Evolutionary conservation across 1,140 invertebrate species (phyloP).

Genomic region (Araneus ventricosus): DNA sequence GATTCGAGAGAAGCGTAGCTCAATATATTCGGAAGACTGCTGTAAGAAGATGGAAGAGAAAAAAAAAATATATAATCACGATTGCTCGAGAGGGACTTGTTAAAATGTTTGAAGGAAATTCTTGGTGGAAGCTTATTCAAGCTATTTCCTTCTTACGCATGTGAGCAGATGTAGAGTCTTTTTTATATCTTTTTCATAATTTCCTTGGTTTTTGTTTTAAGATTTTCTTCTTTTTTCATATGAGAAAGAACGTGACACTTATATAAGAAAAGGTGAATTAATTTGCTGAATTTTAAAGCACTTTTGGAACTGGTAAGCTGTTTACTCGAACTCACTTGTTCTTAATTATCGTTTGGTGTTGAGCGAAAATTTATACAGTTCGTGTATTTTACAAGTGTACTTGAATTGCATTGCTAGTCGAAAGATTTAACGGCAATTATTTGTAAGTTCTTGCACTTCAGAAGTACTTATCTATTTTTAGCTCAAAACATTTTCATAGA

Average conservation of each 20-base stretch:
- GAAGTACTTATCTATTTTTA: too few relatives aligned
- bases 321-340: neutral
- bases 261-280: constrained; percentile 3
- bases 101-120: constrained; percentile 50
- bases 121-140: neutral
- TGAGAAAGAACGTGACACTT: neutral
- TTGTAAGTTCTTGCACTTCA: too few relatives aligned
- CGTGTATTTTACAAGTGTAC: neutral
- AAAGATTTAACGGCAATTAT: neutral
- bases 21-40: neutral
- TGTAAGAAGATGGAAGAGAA: neutral
- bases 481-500: too few relatives aligned
- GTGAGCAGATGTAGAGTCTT: neutral
- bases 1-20: neutral
- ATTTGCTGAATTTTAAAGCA: neutral
- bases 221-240: neutral
- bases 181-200: neutral
- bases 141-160: neutral
- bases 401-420: neutral
- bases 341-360: neutral
- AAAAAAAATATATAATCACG: neutral
- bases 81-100: constrained; percentile 41
- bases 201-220: neutral
- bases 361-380: neutral
- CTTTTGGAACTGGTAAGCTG: neutral